phyloP scores from a whole-genome alignment of 1,140 invertebrate genomes.

The Psix sp. region DNA sequence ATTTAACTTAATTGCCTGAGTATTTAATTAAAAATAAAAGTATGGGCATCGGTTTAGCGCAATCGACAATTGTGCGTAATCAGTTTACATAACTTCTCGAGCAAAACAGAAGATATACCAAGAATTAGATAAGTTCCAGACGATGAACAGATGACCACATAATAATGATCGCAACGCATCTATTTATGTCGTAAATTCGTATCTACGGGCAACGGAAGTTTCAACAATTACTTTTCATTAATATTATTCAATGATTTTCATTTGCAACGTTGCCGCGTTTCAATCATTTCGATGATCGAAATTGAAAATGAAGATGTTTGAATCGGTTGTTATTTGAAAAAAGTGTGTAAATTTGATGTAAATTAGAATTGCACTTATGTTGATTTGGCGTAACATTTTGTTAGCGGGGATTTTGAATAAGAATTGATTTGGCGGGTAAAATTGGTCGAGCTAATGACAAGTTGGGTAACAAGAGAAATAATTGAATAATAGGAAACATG shows the following conservation, averaged over 20 bases:
- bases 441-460: too few relatives aligned
- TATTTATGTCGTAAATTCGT: conserved; percentile 36
- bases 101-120: conserved; percentile 43
- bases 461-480: background rate
- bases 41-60: background rate
- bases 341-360: too few relatives aligned
- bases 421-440: too few relatives aligned
- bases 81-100: conserved; percentile 45
- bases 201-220: conserved; percentile 31
- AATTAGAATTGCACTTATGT: too few relatives aligned
- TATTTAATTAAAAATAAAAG: conserved; percentile 25
- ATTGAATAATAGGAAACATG: background rate
- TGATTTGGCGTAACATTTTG: too few relatives aligned
- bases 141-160: conserved; percentile 53
- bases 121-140: conserved; percentile 51
- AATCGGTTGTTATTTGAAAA: too few relatives aligned
- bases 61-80: conserved; percentile 34
- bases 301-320: too few relatives aligned
- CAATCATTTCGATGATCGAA: too few relatives aligned
- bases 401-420: too few relatives aligned
- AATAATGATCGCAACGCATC: conserved; percentile 27
- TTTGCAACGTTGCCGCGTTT: too few relatives aligned
- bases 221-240: too few relatives aligned
- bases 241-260: too few relatives aligned
- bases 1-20: conserved; percentile 3